Base-by-base conservation (phyloP, 2,888 invertebrate species). In the Petrolisthes cinctipes region DNA sequence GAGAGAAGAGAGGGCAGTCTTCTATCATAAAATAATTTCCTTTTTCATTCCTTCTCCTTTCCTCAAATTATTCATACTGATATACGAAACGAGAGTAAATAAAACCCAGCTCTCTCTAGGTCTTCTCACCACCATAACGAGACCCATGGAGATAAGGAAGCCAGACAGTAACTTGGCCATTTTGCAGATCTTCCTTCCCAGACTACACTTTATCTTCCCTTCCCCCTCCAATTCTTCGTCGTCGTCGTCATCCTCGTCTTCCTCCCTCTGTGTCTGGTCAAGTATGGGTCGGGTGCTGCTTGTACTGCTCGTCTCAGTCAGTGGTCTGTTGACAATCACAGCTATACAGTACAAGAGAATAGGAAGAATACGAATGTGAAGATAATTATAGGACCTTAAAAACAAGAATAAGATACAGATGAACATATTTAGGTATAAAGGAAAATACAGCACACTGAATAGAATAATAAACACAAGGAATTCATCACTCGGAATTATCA, bases 91-190 rank as follows among this genome's bases (percentile, higher is more conserved):
- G 6, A 9, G 6, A 51, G 23, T 11, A 11, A 0, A 17, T 14
- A 53, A 82, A 51, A 68, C 17, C n/a, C 7, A 82, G 3, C n/a
- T 4, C 4, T 4, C 5, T 53, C 53, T 6, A 73, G 7, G 73
- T n/a, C 6, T 57, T 56, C 86, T 82, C 23, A 86, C 86, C 86
- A 86, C 86, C 11, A 86, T 23, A 9, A 86, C 82, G 4, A 86
- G 76, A 5, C 86, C 86, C 86, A 86, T 82, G 5, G 86, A 81
- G 9, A 86, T 86, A 9, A 86, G 76, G 54, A 86, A 82, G 4
- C 86, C 86, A 5, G 86, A 86, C n/a, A 82, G 51, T 53, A 86
- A 14, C 23, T 82, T 86, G 37, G 86, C 86, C n/a, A 76, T 82
- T 20, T 56, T 82, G 76, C 82, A 86, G 11, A 86, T 61, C 53